phyloP scores from a whole-genome alignment of 2,797 vertebrate species.

The Platyrinchus mystaceus region DNA sequence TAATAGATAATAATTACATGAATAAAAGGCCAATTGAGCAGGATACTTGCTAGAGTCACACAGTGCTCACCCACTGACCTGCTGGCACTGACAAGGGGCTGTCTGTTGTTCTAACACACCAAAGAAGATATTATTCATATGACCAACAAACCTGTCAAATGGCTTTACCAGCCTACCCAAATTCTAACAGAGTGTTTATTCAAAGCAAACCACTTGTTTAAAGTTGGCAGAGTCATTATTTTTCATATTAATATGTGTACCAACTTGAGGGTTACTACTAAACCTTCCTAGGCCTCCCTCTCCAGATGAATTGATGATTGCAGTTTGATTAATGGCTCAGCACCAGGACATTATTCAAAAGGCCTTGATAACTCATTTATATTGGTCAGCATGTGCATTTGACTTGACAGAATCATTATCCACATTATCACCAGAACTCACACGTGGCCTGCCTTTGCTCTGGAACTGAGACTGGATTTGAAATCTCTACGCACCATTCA shows the following conservation, averaged over 20 bases:
- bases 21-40: not conserved
- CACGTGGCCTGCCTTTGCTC: not conserved
- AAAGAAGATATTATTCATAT: conserved; percentile 1
- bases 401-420: conserved; percentile 60
- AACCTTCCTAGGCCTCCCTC: not conserved
- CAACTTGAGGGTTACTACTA: not conserved
- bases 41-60: not conserved
- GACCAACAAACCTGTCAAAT: conserved; percentile 30
- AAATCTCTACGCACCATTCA: not conserved
- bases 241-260: conserved; percentile 24
- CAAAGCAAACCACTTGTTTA: conserved; percentile 5
- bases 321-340: conserved; percentile 57
- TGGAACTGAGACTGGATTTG: not conserved
- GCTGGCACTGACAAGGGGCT: not conserved
- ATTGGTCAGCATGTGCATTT: conserved; percentile 4
- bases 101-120: not conserved
- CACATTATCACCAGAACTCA: conserved; percentile 50
- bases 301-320: conserved; percentile 46
- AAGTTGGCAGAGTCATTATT: conserved; percentile 38
- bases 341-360: conserved; percentile 46
- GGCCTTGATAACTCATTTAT: conserved; percentile 48
- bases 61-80: not conserved
- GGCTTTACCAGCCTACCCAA: not conserved
- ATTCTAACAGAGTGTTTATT: conserved; percentile 46
- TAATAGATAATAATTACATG: not conserved